phyloP scores from a whole-genome alignment of 1,140 invertebrate species.

The Caenorhabditis latens region DNA sequence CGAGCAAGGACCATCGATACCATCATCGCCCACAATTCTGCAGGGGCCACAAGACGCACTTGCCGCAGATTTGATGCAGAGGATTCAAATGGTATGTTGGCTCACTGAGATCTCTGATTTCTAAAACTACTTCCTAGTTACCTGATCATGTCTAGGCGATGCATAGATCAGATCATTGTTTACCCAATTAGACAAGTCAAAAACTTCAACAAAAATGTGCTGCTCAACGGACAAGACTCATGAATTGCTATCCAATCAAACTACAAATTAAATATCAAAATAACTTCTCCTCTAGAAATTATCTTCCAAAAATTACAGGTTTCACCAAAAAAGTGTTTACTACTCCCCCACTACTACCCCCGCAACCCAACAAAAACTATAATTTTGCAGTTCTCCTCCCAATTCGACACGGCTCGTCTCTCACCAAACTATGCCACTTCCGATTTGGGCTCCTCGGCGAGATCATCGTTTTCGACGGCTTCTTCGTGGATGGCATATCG shows the following conservation, averaged over 20 bases:
- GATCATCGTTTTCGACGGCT: slow-evolving; percentile 67
- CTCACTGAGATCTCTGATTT: not conserved
- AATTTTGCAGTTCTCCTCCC: slow-evolving; percentile 72
- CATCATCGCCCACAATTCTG: slow-evolving; percentile 90
- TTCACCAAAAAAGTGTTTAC: no score
- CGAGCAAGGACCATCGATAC: slow-evolving; percentile 97
- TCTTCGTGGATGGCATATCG: slow-evolving; percentile 72
- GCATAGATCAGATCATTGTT: no score
- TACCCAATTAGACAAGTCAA: no score
- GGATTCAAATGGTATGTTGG: slow-evolving; percentile 79
- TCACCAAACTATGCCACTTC: slow-evolving; percentile 74
- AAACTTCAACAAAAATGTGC: no score
- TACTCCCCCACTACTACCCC: no score
- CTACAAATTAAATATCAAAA: no score
- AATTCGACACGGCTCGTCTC: slow-evolving; percentile 71
- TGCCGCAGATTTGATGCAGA: slow-evolving; percentile 85
- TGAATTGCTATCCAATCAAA: no score
- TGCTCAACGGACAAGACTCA: no score
- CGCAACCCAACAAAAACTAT: not conserved
- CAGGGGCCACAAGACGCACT: slow-evolving; percentile 87
- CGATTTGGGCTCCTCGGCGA: slow-evolving; percentile 73
- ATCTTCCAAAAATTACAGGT: no score
- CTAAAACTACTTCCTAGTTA: no score
- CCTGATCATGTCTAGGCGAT: no score
- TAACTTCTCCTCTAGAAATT: no score